A percentile compares a stretch with the other conserved stretches of the same genome.
These are phyloP conservation scores for Cataglyphis livida DNA, from an alignment of 2,888 invertebrate species.

Conservation along the genomic window DNA sequence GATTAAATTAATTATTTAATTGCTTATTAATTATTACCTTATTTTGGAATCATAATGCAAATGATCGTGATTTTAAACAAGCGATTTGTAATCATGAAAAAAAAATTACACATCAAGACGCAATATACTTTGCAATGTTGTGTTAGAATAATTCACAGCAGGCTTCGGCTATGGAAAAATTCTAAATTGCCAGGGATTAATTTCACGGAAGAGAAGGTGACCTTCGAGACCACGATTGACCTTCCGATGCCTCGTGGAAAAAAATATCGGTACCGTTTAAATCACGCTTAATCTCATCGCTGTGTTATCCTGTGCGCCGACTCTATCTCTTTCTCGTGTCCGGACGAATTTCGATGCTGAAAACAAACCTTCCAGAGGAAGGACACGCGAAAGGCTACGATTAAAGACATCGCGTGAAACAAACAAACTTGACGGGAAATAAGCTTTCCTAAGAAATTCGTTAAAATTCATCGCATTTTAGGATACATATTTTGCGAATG, in stretches of 20 bases:
- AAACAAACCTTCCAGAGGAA: constrained; percentile 60
- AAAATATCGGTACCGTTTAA: constrained; percentile 36
- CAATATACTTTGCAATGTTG: neutral
- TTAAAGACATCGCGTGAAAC: constrained; percentile 6
- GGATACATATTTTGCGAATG: neutral
- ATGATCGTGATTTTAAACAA: neutral
- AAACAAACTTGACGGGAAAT: constrained; percentile 10
- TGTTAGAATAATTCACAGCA: constrained; percentile 3
- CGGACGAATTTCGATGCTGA: constrained; percentile 55
- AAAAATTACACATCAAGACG: neutral
- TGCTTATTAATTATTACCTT: neutral
- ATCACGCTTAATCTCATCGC: constrained; percentile 45
- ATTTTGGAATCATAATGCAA: neutral
- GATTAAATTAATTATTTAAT: neutral
- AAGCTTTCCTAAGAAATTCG: neutral
- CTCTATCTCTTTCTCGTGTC: neutral
- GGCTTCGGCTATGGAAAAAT: neutral
- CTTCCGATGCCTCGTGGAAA: constrained; percentile 19
- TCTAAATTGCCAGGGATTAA: constrained; percentile 31
- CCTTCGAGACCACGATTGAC: constrained; percentile 22
- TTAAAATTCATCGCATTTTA: neutral
- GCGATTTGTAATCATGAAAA: neutral
- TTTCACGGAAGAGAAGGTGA: constrained; percentile 35
- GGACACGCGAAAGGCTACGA: constrained; percentile 47
- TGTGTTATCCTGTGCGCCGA: neutral